Conservation (phyloP, 2,797 vertebrate genomes). For the Sebastes iracundus region DNA sequence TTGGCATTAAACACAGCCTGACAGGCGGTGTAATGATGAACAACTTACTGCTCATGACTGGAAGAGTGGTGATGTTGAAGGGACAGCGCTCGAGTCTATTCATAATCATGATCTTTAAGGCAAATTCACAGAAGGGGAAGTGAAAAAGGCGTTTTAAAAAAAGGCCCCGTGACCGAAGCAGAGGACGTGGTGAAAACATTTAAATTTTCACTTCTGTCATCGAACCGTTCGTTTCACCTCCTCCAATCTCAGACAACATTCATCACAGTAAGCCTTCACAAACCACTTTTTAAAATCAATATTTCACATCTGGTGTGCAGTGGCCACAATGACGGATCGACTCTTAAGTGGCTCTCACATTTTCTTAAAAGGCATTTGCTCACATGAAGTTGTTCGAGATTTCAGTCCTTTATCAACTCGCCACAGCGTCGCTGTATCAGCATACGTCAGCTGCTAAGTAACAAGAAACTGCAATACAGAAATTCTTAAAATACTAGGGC, state of each 20-base stretch:
- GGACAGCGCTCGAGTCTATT: conserved; percentile 4
- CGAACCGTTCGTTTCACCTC: background rate
- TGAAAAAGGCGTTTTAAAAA: background rate
- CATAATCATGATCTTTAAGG: conserved; percentile 17
- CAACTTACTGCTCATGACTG: conserved; percentile 14
- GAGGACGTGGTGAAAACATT: background rate
- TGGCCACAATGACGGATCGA: background rate
- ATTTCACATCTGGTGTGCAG: background rate
- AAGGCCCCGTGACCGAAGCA: background rate
- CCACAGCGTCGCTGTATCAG: background rate
- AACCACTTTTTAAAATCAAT: conserved; percentile 3
- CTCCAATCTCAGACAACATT: background rate
- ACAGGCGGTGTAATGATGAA: conserved; percentile 33
- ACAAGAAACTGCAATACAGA: background rate
- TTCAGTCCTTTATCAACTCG: background rate
- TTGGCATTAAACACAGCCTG: conserved; percentile 12
- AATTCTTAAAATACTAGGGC: background rate
- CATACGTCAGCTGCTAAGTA: background rate
- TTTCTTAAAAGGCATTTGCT: conserved; percentile 3
- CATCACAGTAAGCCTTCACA: background rate
- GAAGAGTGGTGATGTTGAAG: conserved; percentile 3
- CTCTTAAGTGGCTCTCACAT: background rate
- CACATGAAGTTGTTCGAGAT: background rate
- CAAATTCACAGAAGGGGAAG: conserved; percentile 19
- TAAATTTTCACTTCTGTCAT: background rate